Evolutionary conservation across 2,113 vertebrate species (phyloP).

Genomic region (Climacteris rufus): DNA sequence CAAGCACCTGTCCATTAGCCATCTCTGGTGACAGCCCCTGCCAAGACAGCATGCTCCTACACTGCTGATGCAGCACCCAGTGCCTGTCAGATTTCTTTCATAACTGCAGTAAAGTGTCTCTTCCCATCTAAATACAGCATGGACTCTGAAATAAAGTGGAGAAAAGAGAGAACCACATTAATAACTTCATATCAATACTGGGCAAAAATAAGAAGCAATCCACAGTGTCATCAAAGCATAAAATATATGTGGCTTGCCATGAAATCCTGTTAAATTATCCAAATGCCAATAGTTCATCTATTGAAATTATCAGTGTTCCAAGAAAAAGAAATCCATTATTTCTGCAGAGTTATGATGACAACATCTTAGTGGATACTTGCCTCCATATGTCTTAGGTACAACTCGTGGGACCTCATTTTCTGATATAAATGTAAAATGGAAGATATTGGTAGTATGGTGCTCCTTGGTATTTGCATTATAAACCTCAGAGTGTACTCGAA

Average conservation of each 20-base stretch:
- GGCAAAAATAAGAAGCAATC: background rate
- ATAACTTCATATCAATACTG: background rate
- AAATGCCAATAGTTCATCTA: background rate
- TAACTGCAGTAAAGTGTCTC: conserved; percentile 84
- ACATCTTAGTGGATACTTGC: conserved; percentile 62
- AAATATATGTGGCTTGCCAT: background rate
- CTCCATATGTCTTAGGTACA: conserved; percentile 90
- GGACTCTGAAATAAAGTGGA: conserved; percentile 80
- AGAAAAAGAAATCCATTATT: background rate
- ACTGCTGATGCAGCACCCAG: background rate
- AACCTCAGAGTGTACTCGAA: conserved; percentile 95
- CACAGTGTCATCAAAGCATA: background rate
- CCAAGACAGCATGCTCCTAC: background rate
- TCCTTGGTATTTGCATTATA: conserved; percentile 83
- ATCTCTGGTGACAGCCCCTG: background rate
- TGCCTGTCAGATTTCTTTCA: conserved; percentile 26
- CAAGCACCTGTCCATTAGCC: background rate
- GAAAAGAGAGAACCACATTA: background rate
- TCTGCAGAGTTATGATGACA: background rate
- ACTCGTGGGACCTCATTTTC: conserved; percentile 83
- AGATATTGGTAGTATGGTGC: conserved; percentile 92
- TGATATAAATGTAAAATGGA: conserved; percentile 92
- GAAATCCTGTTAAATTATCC: background rate
- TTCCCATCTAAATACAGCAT: conserved; percentile 97
- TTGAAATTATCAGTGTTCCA: background rate